These are phyloP conservation scores for Polyommatus iphigenia DNA, from an alignment of 2,888 invertebrate species.

Conservation along the genomic window DNA sequence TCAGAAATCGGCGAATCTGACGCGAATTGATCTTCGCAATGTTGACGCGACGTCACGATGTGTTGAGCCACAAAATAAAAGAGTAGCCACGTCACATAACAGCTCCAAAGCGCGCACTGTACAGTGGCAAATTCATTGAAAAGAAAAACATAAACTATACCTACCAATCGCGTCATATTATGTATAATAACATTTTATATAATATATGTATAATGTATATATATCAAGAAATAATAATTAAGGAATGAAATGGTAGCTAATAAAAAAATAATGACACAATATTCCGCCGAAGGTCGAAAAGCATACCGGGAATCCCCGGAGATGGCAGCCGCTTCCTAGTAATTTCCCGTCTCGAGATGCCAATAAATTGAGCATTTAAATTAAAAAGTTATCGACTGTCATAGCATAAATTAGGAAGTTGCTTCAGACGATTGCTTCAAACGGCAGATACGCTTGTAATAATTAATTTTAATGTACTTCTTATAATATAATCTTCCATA, in stretches of 20 bases:
- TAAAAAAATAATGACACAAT: not conserved
- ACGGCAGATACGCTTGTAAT: not conserved
- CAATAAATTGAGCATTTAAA: not conserved
- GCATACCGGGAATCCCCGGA: not conserved
- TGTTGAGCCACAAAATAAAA: not conserved
- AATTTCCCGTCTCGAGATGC: not conserved
- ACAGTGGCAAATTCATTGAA: too few species aligned
- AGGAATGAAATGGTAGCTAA: too few species aligned
- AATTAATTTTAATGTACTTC: not conserved
- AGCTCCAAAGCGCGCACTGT: too few species aligned
- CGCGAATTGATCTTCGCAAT: not conserved
- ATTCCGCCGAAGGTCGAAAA: not conserved
- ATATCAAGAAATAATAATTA: too few species aligned
- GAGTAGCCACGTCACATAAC: not conserved
- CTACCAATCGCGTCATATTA: too few species aligned
- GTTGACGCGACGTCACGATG: not conserved
- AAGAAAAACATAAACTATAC: too few species aligned
- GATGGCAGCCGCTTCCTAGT: not conserved
- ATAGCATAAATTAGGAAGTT: not conserved
- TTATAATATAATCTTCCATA: not conserved
- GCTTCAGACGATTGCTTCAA: not conserved
- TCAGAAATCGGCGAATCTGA: slow-evolving; percentile 1
- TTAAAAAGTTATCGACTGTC: not conserved
- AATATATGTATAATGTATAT: too few species aligned
- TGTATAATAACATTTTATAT: too few species aligned